Conservation (phyloP, 1,140 invertebrate species). For the Chymomyza costata region DNA sequence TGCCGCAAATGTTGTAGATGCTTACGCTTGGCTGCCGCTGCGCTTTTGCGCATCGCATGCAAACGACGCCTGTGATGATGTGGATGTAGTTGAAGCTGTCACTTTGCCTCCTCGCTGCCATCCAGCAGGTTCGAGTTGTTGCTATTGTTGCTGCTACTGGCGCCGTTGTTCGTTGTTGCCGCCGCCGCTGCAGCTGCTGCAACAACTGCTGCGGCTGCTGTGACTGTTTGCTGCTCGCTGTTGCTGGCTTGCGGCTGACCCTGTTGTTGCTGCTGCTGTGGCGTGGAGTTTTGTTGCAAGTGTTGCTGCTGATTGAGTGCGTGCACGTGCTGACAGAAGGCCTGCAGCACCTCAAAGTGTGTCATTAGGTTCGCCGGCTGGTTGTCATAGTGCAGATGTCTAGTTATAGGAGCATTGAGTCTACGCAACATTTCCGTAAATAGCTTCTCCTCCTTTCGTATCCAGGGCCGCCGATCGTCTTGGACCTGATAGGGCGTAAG, state of each 20-base stretch:
- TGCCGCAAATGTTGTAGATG: constrained; percentile 57
- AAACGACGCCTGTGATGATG: constrained; percentile 66
- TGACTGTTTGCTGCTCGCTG: constrained; percentile 26
- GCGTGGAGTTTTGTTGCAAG: constrained; percentile 16
- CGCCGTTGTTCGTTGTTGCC: constrained; percentile 30
- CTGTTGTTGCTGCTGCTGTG: constrained; percentile 35
- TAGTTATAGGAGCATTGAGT: constrained; percentile 79
- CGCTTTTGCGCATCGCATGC: constrained; percentile 61
- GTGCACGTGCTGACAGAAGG: constrained; percentile 76
- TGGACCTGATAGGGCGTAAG: constrained; percentile 90
- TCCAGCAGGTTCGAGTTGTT: constrained; percentile 45
- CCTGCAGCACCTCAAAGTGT: constrained; percentile 83
- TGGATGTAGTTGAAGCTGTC: constrained; percentile 69
- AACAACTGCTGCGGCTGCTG: constrained; percentile 12
- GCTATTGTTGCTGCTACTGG: constrained; percentile 33
- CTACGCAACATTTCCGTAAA: constrained; percentile 83
- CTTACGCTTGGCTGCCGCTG: constrained; percentile 53
- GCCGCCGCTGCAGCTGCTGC: not conserved
- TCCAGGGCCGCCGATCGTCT: constrained; percentile 86
- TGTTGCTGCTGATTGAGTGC: constrained; percentile 61
- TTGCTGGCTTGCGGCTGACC: constrained; percentile 2
- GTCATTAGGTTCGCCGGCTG: constrained; percentile 79
- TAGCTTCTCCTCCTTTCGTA: constrained; percentile 85
- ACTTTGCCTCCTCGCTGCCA: constrained; percentile 65
- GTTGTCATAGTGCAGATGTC: constrained; percentile 82